These are phyloP conservation scores for Sycophila texana DNA, from an alignment of 2,888 invertebrate species.

Conservation along the genomic window DNA sequence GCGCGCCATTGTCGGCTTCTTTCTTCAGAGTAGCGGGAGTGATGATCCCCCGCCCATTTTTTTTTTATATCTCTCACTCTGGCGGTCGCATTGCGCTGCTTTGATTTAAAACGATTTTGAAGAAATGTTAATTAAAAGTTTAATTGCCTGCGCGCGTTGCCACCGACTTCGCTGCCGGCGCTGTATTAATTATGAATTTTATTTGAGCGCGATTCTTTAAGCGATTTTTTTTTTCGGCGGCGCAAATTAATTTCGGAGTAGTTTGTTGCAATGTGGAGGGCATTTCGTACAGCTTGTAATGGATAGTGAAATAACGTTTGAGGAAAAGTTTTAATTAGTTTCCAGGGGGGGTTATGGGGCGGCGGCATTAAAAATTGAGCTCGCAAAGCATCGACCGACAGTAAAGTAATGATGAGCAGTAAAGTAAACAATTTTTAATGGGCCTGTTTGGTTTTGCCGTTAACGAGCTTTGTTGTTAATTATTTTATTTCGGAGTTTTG, in stretches of 20 bases:
- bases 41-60: too few relatives aligned
- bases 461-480: too few relatives aligned
- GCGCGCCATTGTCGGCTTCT: neutral
- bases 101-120: neutral
- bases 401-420: neutral
- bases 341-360: neutral
- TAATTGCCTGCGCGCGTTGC: neutral
- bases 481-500: too few relatives aligned
- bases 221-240: neutral
- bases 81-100: neutral
- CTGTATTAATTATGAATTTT: constrained; percentile 9
- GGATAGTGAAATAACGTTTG: constrained; percentile 12
- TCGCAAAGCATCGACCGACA: neutral
- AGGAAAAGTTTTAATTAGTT: constrained; percentile 39
- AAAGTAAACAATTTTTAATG: too few relatives aligned
- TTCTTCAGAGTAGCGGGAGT: too few relatives aligned
- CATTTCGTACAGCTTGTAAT: neutral
- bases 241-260: constrained; percentile 1
- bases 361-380: constrained; percentile 2
- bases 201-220: neutral
- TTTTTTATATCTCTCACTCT: too few relatives aligned
- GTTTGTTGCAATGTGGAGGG: constrained; percentile 2
- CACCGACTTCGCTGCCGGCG: neutral
- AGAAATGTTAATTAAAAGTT: constrained; percentile 42
- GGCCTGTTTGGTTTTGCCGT: neutral